phyloP scores from a whole-genome alignment of 2,113 vertebrate species.

The Neomonachus schauinslandi region DNA sequence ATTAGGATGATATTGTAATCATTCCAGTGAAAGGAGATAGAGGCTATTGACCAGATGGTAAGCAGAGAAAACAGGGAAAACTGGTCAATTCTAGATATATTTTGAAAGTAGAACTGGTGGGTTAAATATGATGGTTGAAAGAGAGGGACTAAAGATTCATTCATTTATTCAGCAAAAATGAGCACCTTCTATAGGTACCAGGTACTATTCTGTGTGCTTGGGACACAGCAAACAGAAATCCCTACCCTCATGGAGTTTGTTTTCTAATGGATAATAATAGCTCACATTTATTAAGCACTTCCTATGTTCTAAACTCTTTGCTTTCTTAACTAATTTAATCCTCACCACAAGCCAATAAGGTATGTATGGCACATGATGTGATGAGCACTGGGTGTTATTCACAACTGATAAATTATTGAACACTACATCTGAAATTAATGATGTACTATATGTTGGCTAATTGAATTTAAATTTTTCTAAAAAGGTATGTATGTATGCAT shows the following conservation, averaged over 20 bases:
- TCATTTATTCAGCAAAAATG: conserved; percentile 43
- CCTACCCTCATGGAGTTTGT: not conserved
- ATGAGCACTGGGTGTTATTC: not conserved
- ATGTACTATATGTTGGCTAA: not conserved
- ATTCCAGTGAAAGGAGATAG: not conserved
- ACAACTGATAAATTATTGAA: not conserved
- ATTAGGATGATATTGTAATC: not conserved
- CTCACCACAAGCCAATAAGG: not conserved
- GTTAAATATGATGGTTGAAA: not conserved
- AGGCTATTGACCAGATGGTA: not conserved
- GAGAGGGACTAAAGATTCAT: not conserved
- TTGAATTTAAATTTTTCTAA: not conserved
- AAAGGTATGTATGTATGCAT: not conserved
- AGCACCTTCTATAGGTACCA: not conserved
- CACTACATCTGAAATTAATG: not conserved
- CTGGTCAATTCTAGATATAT: conserved; percentile 12
- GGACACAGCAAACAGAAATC: not conserved
- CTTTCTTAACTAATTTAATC: conserved; percentile 46
- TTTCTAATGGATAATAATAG: not conserved
- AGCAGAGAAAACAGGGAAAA: conserved; percentile 22
- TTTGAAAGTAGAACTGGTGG: conserved; percentile 3
- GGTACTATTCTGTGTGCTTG: not conserved
- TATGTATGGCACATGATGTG: not conserved
- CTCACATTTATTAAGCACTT: not conserved
- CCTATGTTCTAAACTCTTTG: not conserved